Evolutionary conservation across 1,140 invertebrate species (phyloP).

Genomic region (Nomia melanderi): DNA sequence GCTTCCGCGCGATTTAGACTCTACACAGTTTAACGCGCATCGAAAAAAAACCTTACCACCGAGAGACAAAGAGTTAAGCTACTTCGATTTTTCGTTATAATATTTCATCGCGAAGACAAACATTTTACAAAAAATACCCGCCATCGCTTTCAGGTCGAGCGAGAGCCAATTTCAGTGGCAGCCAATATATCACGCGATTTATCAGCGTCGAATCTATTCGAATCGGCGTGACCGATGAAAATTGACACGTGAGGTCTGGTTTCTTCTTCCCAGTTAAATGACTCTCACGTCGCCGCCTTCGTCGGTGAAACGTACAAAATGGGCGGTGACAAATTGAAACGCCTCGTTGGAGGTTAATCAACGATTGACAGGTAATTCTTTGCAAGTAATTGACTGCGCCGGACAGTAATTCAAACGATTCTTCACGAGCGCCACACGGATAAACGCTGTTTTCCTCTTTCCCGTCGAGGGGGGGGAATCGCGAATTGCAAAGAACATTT

Average conservation of each 20-base stretch:
- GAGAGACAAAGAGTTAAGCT: too few relatives aligned
- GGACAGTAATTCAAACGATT: not conserved
- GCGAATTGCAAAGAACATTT: too few relatives aligned
- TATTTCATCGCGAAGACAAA: not conserved
- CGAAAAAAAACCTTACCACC: too few relatives aligned
- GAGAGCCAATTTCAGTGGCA: not conserved
- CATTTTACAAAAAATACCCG: not conserved
- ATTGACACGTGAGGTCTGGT: slow-evolving; percentile 26
- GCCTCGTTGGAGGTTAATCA: slow-evolving; percentile 1
- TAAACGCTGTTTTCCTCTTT: not conserved
- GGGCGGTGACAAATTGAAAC: slow-evolving; percentile 35
- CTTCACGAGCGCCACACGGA: not conserved
- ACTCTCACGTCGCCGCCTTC: too few relatives aligned
- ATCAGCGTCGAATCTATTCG: slow-evolving; percentile 11
- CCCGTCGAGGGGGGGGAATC: too few relatives aligned
- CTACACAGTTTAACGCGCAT: too few relatives aligned
- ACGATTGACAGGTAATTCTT: not conserved
- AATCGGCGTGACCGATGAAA: not conserved
- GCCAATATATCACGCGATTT: slow-evolving; percentile 14
- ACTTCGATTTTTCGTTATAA: not conserved
- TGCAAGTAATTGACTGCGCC: slow-evolving; percentile 40
- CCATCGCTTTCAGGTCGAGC: not conserved
- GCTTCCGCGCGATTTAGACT: too few relatives aligned
- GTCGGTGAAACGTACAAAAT: not conserved
- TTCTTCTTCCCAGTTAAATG: slow-evolving; percentile 16